phyloP scores from a whole-genome alignment of 2,888 invertebrate genomes.

The Automeris io region DNA sequence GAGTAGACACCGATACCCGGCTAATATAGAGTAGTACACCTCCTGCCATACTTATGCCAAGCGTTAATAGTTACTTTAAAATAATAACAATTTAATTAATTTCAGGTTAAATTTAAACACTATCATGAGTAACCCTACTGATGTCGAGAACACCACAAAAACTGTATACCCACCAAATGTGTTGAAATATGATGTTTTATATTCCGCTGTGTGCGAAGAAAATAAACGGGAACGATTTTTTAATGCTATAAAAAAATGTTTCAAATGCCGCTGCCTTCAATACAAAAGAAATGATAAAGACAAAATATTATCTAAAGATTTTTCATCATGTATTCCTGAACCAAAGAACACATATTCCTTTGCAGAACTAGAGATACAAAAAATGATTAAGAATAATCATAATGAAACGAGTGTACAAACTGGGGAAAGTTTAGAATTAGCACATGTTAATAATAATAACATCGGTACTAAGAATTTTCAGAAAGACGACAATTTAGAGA shows the following conservation, averaged over 20 bases:
- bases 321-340: constrained; percentile 7
- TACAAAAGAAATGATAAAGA: constrained; percentile 17
- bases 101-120: constrained; percentile 52
- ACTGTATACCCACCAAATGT: constrained; percentile 22
- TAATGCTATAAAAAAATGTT: constrained; percentile 4
- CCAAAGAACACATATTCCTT: constrained; percentile 35
- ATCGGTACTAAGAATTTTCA: background rate
- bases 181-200: constrained; percentile 24
- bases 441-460: constrained; percentile 6
- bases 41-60: too few species aligned
- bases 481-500: background rate
- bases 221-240: background rate
- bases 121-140: constrained; percentile 58
- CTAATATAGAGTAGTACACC: too few species aligned
- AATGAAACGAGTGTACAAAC: constrained; percentile 49
- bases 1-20: too few species aligned
- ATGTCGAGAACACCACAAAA: constrained; percentile 25
- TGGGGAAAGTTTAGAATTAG: constrained; percentile 44
- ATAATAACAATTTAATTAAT: constrained; percentile 13
- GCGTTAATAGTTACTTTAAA: background rate
- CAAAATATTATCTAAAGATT: constrained; percentile 8
- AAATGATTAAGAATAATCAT: constrained; percentile 19
- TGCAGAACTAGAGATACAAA: constrained; percentile 42
- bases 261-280: constrained; percentile 16
- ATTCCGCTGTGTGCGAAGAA: background rate